Evolutionary conservation across 2,113 vertebrate species (phyloP).

Genomic region (Neopipo cinnamomea): DNA sequence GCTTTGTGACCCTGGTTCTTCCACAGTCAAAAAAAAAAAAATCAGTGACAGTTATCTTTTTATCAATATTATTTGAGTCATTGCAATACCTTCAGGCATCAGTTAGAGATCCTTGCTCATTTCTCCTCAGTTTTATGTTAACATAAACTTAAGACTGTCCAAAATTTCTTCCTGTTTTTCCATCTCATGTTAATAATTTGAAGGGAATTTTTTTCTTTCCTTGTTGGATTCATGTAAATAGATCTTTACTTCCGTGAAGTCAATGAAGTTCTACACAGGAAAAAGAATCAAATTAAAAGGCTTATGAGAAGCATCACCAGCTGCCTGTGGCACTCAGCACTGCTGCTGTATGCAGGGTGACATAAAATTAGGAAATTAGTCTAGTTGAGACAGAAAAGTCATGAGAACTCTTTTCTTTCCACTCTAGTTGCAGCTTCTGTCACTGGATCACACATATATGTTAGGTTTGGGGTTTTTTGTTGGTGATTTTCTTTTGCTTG

Average conservation of each 20-base stretch:
- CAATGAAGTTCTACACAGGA: background rate
- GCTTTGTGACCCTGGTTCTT: background rate
- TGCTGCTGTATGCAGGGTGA: background rate
- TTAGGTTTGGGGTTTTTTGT: background rate
- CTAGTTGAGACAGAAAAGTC: background rate
- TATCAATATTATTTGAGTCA: background rate
- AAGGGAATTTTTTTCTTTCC: background rate
- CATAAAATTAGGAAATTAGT: background rate
- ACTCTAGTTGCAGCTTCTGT: background rate
- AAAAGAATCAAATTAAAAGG: background rate
- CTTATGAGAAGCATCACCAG: background rate
- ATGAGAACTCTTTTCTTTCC: background rate
- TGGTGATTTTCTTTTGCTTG: background rate
- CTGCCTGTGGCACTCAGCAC: background rate
- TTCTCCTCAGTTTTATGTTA: background rate
- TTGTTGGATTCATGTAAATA: background rate
- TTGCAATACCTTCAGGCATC: background rate
- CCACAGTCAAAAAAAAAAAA: background rate
- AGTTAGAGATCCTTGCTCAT: background rate
- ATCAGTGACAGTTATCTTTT: background rate
- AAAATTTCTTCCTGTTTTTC: background rate
- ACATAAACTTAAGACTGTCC: background rate
- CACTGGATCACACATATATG: background rate
- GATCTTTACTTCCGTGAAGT: background rate
- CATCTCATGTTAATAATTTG: background rate